Percentiles rank a stretch among this genome's conserved stretches.
These are phyloP conservation scores for Crenuchus spilurus DNA, from an alignment of 2,797 vertebrate genomes.

Conservation along the genomic window DNA sequence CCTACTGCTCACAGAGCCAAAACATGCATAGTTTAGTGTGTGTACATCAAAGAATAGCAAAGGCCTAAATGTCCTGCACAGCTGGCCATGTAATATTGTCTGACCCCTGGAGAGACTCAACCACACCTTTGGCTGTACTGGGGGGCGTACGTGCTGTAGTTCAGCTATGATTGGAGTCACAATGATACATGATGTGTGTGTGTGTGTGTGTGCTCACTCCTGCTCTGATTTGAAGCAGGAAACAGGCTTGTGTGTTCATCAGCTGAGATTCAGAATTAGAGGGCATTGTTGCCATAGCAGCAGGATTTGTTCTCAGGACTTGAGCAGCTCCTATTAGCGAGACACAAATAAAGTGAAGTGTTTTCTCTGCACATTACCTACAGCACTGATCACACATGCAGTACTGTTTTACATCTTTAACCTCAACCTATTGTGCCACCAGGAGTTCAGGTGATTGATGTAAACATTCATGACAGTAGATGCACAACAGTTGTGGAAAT, in stretches of 20 bases:
- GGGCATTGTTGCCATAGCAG: slow-evolving; percentile 46
- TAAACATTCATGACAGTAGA: too few relatives aligned
- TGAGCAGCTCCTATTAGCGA: background rate
- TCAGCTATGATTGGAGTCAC: background rate
- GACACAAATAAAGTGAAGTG: background rate
- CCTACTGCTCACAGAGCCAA: slow-evolving; percentile 17
- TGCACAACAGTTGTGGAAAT: too few relatives aligned
- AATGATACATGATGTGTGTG: background rate
- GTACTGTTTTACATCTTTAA: background rate
- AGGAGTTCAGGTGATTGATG: too few relatives aligned
- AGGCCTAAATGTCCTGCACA: background rate
- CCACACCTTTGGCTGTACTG: background rate
- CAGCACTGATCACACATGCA: background rate
- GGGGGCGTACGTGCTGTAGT: slow-evolving; percentile 6
- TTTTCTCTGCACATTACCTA: background rate
- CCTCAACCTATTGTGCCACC: too few relatives aligned
- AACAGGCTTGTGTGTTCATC: slow-evolving; percentile 29
- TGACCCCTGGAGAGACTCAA: background rate
- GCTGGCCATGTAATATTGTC: background rate
- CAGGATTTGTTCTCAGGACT: slow-evolving; percentile 1
- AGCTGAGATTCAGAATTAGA: slow-evolving; percentile 32
- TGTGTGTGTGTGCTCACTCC: background rate
- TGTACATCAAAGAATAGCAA: background rate
- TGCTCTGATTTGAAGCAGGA: slow-evolving; percentile 33
- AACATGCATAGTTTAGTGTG: background rate